These are phyloP conservation scores for Indicator indicator DNA, from an alignment of 2,113 vertebrate species.

Conservation along the genomic window DNA sequence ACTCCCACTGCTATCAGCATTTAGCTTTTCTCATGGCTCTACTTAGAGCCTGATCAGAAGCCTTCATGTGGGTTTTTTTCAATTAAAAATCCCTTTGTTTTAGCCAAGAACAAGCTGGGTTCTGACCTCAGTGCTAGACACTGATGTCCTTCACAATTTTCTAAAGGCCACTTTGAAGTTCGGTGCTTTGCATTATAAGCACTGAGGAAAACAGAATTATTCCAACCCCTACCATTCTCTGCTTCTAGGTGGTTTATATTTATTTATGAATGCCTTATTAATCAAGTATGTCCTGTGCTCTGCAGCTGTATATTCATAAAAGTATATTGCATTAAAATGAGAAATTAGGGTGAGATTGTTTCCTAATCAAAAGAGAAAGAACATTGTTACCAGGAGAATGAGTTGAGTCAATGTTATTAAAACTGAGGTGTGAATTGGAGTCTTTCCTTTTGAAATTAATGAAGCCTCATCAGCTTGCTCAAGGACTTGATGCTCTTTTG, in stretches of 20 bases:
- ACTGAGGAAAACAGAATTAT: background rate
- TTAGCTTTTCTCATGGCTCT: background rate
- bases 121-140: background rate
- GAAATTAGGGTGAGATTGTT: background rate
- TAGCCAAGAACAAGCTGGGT: background rate
- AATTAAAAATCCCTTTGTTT: background rate
- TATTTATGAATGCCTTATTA: background rate
- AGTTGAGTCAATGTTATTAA: background rate
- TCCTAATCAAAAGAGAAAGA: slow-evolving; percentile 14
- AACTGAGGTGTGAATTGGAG: background rate
- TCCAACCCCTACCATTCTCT: background rate
- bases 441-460: background rate
- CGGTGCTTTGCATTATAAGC: background rate
- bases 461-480: background rate
- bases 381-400: slow-evolving; percentile 36
- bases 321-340: background rate
- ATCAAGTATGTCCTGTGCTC: background rate
- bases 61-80: background rate
- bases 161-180: background rate
- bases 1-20: background rate
- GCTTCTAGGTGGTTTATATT: background rate
- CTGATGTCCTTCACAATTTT: background rate
- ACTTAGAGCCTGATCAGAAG: background rate
- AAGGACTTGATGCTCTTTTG: background rate
- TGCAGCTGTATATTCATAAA: background rate